A percentile compares a stretch with the other conserved stretches of the same genome.
Evolutionary conservation across 2,888 invertebrate genomes (phyloP).

Genomic region (Sarcophaga carnaria): DNA sequence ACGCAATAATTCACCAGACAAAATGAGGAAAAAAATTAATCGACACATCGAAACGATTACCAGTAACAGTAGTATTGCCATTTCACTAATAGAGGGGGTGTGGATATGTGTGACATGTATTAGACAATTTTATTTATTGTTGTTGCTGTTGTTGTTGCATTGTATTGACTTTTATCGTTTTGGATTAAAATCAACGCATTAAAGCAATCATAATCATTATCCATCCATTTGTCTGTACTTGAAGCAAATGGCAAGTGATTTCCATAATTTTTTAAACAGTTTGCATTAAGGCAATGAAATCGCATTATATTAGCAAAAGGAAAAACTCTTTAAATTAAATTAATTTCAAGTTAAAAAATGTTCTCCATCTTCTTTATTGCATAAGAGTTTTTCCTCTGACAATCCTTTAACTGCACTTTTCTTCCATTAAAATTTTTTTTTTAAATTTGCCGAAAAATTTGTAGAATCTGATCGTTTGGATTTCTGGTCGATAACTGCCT

Average conservation of each 20-base stretch:
- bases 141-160: slow-evolving; percentile 15
- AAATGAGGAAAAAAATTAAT: slow-evolving; percentile 63
- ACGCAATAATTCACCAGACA: slow-evolving; percentile 82
- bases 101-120: slow-evolving; percentile 45
- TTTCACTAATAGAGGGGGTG: slow-evolving; percentile 76
- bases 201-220: slow-evolving; percentile 22
- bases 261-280: neutral
- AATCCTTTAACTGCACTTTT: no score
- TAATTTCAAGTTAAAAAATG: no score
- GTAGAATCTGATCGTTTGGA: no score
- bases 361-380: no score
- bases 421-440: no score
- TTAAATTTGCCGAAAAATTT: no score
- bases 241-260: slow-evolving; percentile 25
- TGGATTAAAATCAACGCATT: slow-evolving; percentile 5
- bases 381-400: no score
- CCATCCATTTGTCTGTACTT: neutral
- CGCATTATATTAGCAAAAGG: no score
- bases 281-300: no score
- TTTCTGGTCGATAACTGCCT: no score
- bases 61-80: slow-evolving; percentile 72
- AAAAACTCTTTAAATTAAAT: no score
- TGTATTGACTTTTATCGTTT: slow-evolving; percentile 15
- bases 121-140: slow-evolving; percentile 9
- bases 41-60: slow-evolving; percentile 81